Evolutionary conservation across 2,113 vertebrate species (phyloP).

Genomic region (Odontophorus gujanensis): DNA sequence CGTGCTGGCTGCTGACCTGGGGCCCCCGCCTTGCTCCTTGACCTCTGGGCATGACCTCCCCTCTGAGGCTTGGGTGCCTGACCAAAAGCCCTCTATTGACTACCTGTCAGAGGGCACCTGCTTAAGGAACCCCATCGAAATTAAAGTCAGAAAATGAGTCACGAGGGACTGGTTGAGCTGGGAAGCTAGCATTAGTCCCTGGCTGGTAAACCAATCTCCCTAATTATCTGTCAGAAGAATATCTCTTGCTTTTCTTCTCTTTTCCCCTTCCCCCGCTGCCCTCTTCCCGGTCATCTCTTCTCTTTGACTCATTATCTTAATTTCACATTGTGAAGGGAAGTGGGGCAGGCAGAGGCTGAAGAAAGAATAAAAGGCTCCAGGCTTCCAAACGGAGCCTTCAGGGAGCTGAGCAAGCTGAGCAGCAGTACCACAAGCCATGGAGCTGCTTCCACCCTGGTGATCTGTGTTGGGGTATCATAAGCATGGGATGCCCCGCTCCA

Average conservation of each 20-base stretch:
- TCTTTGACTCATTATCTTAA: slow-evolving; percentile 84
- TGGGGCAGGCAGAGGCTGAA: background rate
- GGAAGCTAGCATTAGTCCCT: slow-evolving; percentile 78
- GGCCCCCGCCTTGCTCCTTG: slow-evolving; percentile 85
- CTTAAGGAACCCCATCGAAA: slow-evolving; percentile 82
- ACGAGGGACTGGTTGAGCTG: slow-evolving; percentile 83
- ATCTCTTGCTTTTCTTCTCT: slow-evolving; percentile 44
- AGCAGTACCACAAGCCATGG: fast-evolving
- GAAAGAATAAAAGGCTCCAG: background rate
- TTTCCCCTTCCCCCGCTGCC: background rate
- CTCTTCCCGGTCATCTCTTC: slow-evolving; percentile 54
- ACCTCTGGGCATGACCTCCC: slow-evolving; percentile 88
- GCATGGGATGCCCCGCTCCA: fast-evolving
- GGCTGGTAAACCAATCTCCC: slow-evolving; percentile 90
- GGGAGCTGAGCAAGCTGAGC: background rate
- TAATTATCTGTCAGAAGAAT: slow-evolving; percentile 91
- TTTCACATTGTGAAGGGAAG: slow-evolving; percentile 76
- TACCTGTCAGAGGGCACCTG: slow-evolving; percentile 93
- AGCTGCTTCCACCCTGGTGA: background rate
- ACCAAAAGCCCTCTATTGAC: slow-evolving; percentile 89
- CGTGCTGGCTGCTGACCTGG: slow-evolving; percentile 87
- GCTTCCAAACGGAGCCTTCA: fast-evolving
- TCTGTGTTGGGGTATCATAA: background rate
- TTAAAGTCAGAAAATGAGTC: slow-evolving; percentile 88
- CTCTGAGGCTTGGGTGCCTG: slow-evolving; percentile 78